A percentile compares a stretch with the other conserved stretches of the same genome.
Conservation (phyloP, 2,797 vertebrate genomes). For the Anabas testudineus region DNA sequence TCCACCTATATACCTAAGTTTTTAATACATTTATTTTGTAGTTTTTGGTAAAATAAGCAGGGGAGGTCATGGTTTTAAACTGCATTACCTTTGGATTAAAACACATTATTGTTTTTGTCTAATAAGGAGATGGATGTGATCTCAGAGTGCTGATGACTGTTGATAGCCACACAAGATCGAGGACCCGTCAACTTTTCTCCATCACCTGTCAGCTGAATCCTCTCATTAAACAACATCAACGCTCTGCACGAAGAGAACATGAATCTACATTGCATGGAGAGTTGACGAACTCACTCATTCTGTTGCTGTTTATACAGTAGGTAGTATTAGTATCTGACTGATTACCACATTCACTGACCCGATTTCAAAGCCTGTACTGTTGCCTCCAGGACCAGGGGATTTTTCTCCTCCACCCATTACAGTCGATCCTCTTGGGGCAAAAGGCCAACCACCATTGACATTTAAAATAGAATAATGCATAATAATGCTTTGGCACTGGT, state of each 20-base stretch:
- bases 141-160: conserved; percentile 16
- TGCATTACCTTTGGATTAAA: no score
- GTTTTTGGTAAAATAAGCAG: background rate
- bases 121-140: conserved; percentile 4
- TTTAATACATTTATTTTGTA: background rate
- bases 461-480: conserved; percentile 74
- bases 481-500: conserved; percentile 42
- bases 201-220: conserved; percentile 47
- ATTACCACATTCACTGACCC: conserved; percentile 43
- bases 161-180: conserved; percentile 33
- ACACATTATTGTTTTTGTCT: no score
- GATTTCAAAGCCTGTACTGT: conserved; percentile 59
- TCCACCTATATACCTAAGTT: no score
- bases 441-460: conserved; percentile 54
- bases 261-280: conserved; percentile 23
- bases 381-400: conserved; percentile 27
- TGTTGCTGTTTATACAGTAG: conserved; percentile 40
- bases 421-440: conserved; percentile 47
- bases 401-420: conserved; percentile 26
- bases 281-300: conserved; percentile 60
- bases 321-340: no score
- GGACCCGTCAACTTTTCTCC: conserved; percentile 27
- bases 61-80: no score
- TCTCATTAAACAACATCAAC: conserved; percentile 43
- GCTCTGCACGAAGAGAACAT: conserved; percentile 16